Percentiles rank a stretch among this genome's conserved stretches.
phyloP scores from a whole-genome alignment of 2,113 vertebrate genomes.

The Podilymbus podiceps region DNA sequence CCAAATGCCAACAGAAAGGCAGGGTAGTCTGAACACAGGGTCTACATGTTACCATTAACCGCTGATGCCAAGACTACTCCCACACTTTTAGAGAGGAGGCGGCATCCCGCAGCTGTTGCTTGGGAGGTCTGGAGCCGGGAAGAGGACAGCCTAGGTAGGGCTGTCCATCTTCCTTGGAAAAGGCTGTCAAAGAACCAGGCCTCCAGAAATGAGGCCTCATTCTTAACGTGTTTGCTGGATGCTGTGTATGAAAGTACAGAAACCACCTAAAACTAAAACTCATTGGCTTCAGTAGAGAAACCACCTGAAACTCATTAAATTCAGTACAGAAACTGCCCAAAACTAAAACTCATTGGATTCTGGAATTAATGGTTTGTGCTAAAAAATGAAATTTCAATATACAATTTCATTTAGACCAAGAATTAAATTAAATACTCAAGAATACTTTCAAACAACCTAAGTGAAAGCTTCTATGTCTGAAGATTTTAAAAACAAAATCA shows the following conservation, averaged over 20 bases:
- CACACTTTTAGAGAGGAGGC: neutral
- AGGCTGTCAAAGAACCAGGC: neutral
- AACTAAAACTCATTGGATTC: neutral
- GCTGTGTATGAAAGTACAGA: neutral
- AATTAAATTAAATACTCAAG: neutral
- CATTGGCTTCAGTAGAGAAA: neutral
- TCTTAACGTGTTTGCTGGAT: too few relatives aligned
- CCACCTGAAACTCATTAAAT: neutral
- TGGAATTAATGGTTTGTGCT: neutral
- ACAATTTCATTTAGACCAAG: neutral
- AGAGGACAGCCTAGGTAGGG: neutral
- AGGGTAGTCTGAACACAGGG: neutral
- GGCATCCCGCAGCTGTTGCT: neutral
- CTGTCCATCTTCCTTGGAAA: neutral
- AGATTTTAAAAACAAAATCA: neutral
- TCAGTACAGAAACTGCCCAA: neutral
- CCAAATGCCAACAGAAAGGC: neutral
- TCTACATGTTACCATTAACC: neutral
- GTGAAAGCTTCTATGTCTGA: neutral
- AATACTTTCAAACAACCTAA: neutral
- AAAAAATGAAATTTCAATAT: neutral
- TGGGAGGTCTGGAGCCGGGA: neutral
- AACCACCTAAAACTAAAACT: neutral
- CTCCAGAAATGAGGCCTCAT: neutral
- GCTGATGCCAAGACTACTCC: neutral